Evolutionary conservation across 2,888 invertebrate genomes (phyloP), one percentile per base, ranked within the genome.

Genomic region (Flexamia atlantica): DNA sequence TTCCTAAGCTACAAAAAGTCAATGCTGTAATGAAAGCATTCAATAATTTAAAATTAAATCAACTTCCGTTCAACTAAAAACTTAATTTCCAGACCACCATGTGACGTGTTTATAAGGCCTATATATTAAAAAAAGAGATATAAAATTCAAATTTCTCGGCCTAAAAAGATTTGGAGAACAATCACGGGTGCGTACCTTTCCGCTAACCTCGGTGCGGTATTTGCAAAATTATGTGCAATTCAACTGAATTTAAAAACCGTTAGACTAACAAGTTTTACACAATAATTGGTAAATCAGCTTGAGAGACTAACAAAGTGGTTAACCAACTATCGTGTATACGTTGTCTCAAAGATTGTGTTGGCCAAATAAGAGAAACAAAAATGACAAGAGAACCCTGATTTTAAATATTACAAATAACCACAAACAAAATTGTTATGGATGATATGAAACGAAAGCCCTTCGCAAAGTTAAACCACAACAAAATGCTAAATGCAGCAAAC

Each of bases 71-170:
- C 5, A 5, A 25, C 25, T 9, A 23, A 57, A 20, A 57, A 57
- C 23, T 57, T 20, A 12, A 23, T 57, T 57, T 57, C 23, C 57
- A 23, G 23, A 25, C 9, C 57, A 57, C 57, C 57, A 57, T 23
- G 57, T 57, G 57, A 23, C 7, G 25, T 5, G 7, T 57, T 57
- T 57, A 23, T 23, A 57, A 5, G 57, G 25, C 57, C 57, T 23
- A 20, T 23, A 46, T 14, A 46, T 46, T 46, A 14, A 17, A 46
- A 46, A 46, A 46, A 46, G 46, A 46, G 46, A 46, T 17, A 20
- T 23, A 57, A 57, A 57, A 57, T 23, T 57, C 57, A 57, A 57
- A 57, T 9, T 57, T 23, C 57, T 57, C 57, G 20, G 57, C 57
- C 57, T 57, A 5, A 20, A 57, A 57, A 57, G 12, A 57, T 57